phyloP scores from a whole-genome alignment of 2,888 invertebrate genomes.

The Labia minor region DNA sequence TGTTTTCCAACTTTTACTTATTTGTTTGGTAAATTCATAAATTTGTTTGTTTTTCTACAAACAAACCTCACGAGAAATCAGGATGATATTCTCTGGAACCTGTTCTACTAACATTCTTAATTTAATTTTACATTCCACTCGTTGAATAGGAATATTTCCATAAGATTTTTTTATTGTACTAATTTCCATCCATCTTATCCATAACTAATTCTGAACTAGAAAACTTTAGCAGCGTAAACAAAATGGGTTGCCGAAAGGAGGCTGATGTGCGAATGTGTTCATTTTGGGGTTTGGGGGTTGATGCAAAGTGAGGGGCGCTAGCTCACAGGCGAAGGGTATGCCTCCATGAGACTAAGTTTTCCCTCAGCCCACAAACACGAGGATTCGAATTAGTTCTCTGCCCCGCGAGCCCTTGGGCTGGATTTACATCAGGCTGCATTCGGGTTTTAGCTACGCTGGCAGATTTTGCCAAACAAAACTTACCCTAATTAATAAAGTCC shows the following conservation, averaged over 20 bases:
- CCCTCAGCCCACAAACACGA: conserved; percentile 8
- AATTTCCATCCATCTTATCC: background rate
- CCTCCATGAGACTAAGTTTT: background rate
- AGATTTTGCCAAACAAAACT: conserved; percentile 8
- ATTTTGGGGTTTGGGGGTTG: background rate
- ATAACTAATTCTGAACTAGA: background rate
- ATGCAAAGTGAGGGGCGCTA: background rate
- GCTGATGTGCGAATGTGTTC: background rate
- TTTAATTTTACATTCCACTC: background rate
- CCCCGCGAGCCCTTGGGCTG: conserved; percentile 13
- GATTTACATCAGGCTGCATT: background rate
- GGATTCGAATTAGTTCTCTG: conserved; percentile 7
- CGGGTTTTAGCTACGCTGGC: background rate
- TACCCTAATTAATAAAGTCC: conserved; percentile 13
- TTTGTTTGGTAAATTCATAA: background rate
- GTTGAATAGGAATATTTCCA: background rate
- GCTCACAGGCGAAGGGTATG: background rate
- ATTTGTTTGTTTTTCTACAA: background rate
- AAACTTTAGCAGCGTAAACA: background rate
- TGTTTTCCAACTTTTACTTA: too few species aligned
- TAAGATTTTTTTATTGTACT: background rate
- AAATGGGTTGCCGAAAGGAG: background rate
- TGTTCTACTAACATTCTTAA: background rate
- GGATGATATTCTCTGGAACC: background rate
- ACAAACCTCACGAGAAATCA: background rate